Percentiles rank a stretch among this genome's conserved stretches.
These are phyloP conservation scores for Atta colombica DNA, from an alignment of 1,140 invertebrate species.

Conservation along the genomic window DNA sequence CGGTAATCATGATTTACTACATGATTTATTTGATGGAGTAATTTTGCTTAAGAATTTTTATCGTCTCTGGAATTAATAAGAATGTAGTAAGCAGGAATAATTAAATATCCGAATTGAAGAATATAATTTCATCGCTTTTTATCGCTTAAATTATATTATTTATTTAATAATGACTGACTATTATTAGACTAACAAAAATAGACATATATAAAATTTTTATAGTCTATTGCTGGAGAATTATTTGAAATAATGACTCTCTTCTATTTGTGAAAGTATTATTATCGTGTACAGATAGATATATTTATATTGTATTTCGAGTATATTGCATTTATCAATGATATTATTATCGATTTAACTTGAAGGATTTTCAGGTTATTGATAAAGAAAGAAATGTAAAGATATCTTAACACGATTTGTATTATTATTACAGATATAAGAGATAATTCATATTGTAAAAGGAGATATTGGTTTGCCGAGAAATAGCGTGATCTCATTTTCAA, in stretches of 20 bases:
- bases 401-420: neutral
- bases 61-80: neutral
- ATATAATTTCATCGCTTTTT: neutral
- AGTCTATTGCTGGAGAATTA: neutral
- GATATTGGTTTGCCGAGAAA: constrained; percentile 11
- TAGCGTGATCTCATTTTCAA: constrained; percentile 37
- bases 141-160: neutral
- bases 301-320: neutral
- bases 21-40: neutral
- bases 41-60: neutral
- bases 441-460: neutral
- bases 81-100: neutral
- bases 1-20: neutral
- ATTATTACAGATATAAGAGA: neutral
- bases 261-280: neutral
- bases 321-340: constrained; percentile 6
- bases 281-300: neutral
- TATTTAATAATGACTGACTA: neutral
- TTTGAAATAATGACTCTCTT: neutral
- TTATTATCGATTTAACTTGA: constrained; percentile 13
- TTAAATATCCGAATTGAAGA: neutral
- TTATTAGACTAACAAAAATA: neutral
- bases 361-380: constrained; percentile 15
- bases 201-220: neutral
- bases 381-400: constrained; percentile 14